phyloP scores from a whole-genome alignment of 2,797 vertebrate genomes.

The Squalus acanthias region DNA sequence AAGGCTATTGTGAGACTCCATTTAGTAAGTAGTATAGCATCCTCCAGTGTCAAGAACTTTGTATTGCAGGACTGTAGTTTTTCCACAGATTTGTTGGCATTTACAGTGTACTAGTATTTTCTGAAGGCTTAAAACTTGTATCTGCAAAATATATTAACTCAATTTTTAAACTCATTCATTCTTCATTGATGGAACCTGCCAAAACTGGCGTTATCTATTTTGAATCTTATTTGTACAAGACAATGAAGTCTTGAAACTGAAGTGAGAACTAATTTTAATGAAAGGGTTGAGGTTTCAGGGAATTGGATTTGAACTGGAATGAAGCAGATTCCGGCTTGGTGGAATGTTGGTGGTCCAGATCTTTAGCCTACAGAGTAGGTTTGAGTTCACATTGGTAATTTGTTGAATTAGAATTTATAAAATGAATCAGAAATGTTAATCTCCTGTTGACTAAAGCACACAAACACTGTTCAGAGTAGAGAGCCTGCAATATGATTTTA shows the following conservation, averaged over 20 bases:
- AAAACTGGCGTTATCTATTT: background rate
- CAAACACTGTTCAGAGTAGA: background rate
- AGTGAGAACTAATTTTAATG: background rate
- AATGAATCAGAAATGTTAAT: background rate
- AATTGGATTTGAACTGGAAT: background rate
- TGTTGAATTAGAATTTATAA: background rate
- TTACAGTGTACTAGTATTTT: background rate
- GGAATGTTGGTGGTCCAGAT: background rate
- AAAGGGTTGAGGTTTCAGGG: background rate
- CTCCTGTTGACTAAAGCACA: background rate
- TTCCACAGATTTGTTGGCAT: background rate
- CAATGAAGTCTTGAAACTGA: background rate
- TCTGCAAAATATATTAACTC: background rate
- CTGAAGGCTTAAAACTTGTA: background rate
- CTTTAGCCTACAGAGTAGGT: background rate
- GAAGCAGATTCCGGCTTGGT: background rate
- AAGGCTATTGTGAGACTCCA: background rate
- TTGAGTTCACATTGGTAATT: background rate
- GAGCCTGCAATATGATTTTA: background rate
- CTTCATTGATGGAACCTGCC: background rate
- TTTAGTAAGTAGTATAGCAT: background rate
- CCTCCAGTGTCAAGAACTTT: background rate
- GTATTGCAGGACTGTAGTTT: background rate
- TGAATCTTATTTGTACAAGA: background rate
- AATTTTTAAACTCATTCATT: too few relatives aligned